Base-by-base conservation (phyloP, 2,113 vertebrate species). In the Malurus cyaneus region DNA sequence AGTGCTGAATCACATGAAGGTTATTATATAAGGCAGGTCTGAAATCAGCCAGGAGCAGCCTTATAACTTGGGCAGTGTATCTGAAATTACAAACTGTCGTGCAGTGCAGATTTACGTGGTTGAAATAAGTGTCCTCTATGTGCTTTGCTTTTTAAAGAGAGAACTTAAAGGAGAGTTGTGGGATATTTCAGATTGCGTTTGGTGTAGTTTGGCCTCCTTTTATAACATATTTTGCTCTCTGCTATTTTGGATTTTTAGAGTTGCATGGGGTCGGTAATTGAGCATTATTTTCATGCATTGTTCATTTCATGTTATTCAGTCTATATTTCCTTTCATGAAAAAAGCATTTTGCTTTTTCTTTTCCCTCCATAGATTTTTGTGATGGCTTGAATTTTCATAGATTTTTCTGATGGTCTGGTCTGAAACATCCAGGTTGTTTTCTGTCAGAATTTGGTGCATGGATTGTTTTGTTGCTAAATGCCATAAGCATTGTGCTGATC, bases 1-100 rank as follows among this genome's bases (percentile, higher is more conserved):
- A 82, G 29, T 91, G 77, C 85, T 91, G 92, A 82, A 76, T 95
- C 88, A 85, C 70, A 73, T 49, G 49, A 29, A 72, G 49, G 8
- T 65, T 72, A 11, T 96, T 96, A 82, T 5, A 26, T 88, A 95
- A 95, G 31, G 16, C 79, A 94, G 92, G 59, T 83, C 81, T 90
- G 62, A 70, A 90, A 61, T 39, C 61, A 72, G 69, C 26, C 50
- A 42, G 78, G 80, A 74, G 8, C 36, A 39, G n/a, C 26, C 7
- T 65, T 60, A 29, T 0, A 69, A 89, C 31, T 57, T 57, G 39
- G 32, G 53, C 61, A 79, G 23, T 31, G 9, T 20, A 18, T 82
- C 61, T 88, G 70, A 69, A 89, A 61, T 87, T n/a, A 59, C 11
- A 36, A 67, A 21, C 36, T 47, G 53, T 28, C 4, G 0, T 49